Evolutionary conservation across 2,113 vertebrate species (phyloP), one percentile per base, ranked within the genome.

Genomic region (Cettia cetti): DNA sequence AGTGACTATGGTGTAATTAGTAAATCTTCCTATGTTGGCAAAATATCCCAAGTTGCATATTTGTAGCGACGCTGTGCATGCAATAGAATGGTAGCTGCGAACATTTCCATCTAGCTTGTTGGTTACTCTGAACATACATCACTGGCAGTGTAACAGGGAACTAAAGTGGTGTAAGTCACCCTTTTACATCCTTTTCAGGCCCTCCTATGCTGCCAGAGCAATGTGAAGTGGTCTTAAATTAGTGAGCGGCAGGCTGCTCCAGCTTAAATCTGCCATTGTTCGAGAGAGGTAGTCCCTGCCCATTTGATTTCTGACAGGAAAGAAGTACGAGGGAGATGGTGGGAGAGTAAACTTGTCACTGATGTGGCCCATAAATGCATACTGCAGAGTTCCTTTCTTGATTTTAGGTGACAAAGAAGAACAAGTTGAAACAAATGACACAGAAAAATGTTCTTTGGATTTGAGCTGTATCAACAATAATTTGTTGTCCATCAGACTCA

Each of bases 401-500:
- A 92, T 96, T 92, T 74, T 90, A 94, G 90, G 95, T 94, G 95
- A 94, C 93, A 96, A 95, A 96, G 82, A 95, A 77, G 69, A 93
- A 54, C 39, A 77, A 92, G 44, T 60, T 85, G 84, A 85, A 94
- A 85, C 84, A 96, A 97, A 93, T 94, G 96, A 95, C 96, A 96
- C 86, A 96, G 95, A 97, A 97, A 96, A 97, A 95, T 52, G 84
- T 85, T 97, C 93, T 89, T 79, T 91, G 72, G 79, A 44, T 95
- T 90, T 92, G 93, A 96, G 95, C 93, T 96, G 94, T 94, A 97
- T 93, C 89, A 94, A 93, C 95, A 96, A 96, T 97, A 96, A 97
- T 96, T 97, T 97, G 93, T 97, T 97, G 96, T 96, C 96, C 86
- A 33, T 97, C 97, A 97, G 90, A 96, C 57, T 90, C 92, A 77